Base-by-base conservation (phyloP, 2,888 invertebrate species). In the Ophion obscuratus region DNA sequence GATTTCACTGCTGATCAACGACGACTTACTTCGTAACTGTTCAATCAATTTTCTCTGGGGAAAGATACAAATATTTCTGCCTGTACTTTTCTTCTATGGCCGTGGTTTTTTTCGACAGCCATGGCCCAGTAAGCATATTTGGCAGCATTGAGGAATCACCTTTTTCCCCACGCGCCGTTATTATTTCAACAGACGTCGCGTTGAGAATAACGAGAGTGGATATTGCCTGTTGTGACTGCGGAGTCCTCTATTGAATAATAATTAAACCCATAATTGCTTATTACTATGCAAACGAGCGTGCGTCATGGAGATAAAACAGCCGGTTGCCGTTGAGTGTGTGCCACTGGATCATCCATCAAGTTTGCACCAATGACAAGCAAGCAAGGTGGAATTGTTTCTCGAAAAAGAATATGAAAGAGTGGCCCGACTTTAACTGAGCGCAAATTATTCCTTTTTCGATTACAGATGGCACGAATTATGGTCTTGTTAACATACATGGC, bases 141-240 rank as follows among this genome's bases (percentile, higher is more conserved):
- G 47, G 36, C 9, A n/a, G 17, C 11, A 64, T 44, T 20, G 6
- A 47, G 44, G 11, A 47, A 61, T 61, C 74, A 44, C 7, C 24
- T 44, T 17, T 44, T 74, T 20, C 44, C 24, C 36, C 40, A n/a
- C 40, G 6, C 40, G 40, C 7, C 17, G 66, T 66, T 75, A 44
- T 47, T 78, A 57, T 78, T 76, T 76, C 75, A 47, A 66, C 47
- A 62, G 75, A 6, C 57, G 36, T 20, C 76, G 76, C 53, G 76
- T 67, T 20, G 6, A 36, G 76, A 76, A 76, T 76, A 36, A 53
- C 14, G 53, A 76, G 53, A 66, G 36, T 67, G 14, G 17, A 62
- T 1, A 24, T 31, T 57, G 61, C 2, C 14, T 61, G 57, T 73
- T 59, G n/a, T 59, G 36, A 36, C 24, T 17, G 27, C n/a, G 31